Evolutionary conservation across 2,888 invertebrate genomes (phyloP).

Genomic region (Caenorhabditis panamensis): DNA sequence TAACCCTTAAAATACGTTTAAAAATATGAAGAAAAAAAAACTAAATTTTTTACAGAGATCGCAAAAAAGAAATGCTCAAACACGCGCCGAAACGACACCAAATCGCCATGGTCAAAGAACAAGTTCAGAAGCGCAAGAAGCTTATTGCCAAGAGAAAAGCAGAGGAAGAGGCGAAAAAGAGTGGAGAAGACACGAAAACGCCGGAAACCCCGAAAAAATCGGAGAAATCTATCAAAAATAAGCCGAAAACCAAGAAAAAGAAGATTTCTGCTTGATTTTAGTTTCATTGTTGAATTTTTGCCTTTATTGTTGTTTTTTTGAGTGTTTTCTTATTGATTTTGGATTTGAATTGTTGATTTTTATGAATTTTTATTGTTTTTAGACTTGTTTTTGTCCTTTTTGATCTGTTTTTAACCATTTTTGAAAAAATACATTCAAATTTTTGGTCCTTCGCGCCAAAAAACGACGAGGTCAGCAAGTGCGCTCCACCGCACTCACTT

Average conservation of each 20-base stretch:
- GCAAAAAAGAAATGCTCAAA: constrained; percentile 70
- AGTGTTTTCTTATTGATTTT: constrained; percentile 12
- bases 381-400: neutral
- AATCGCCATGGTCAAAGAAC: constrained; percentile 65
- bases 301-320: constrained; percentile 18
- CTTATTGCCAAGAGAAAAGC: constrained; percentile 43
- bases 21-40: neutral
- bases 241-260: constrained; percentile 18
- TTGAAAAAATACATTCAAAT: too few relatives aligned
- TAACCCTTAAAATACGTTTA: too few relatives aligned
- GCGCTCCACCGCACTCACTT: constrained; percentile 29
- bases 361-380: constrained; percentile 12
- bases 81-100: constrained; percentile 72
- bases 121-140: constrained; percentile 45
- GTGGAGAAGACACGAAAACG: neutral
- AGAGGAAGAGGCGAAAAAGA: constrained; percentile 18
- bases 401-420: neutral
- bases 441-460: neutral
- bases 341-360: neutral
- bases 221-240: constrained; percentile 6
- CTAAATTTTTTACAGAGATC: constrained; percentile 63
- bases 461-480: constrained; percentile 2
- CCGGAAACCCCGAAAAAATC: constrained; percentile 5
- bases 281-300: constrained; percentile 5
- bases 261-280: constrained; percentile 6